Evolutionary conservation across 2,888 invertebrate species (phyloP).

Genomic region (Noctua comes): DNA sequence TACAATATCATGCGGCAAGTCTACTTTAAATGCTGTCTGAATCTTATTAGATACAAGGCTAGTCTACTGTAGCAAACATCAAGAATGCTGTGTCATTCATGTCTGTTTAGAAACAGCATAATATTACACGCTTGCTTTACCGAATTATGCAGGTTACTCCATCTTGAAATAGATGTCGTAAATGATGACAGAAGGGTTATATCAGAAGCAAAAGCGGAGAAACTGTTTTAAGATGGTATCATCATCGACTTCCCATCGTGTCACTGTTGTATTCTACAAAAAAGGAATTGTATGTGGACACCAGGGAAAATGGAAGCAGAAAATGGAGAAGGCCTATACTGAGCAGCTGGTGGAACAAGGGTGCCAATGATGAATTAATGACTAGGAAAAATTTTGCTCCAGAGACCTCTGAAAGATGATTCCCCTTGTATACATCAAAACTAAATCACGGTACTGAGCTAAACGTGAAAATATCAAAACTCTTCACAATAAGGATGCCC

Average conservation of each 20-base stretch:
- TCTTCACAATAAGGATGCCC: not conserved
- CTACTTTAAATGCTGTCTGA: constrained; percentile 50
- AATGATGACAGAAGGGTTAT: constrained; percentile 4
- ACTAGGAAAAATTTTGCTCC: too few species aligned
- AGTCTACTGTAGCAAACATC: constrained; percentile 36
- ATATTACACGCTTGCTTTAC: constrained; percentile 36
- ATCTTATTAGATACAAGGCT: constrained; percentile 55
- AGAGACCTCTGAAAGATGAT: too few species aligned
- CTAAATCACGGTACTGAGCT: not conserved
- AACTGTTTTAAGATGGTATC: not conserved
- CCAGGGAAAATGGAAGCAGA: not conserved
- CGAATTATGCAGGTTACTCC: constrained; percentile 48
- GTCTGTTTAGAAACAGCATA: constrained; percentile 51
- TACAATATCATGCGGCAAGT: not conserved
- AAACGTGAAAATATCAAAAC: not conserved
- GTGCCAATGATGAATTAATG: too few species aligned
- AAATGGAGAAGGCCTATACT: not conserved
- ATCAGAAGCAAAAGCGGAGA: not conserved
- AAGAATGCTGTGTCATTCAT: constrained; percentile 44
- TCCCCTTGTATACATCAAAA: not conserved
- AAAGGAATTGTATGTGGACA: not conserved
- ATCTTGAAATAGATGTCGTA: constrained; percentile 31
- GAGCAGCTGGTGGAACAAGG: not conserved
- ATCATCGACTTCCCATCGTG: not conserved
- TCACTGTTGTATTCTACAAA: not conserved